Conservation (phyloP, 1,140 invertebrate species). For the Lordiphosa mommai region DNA sequence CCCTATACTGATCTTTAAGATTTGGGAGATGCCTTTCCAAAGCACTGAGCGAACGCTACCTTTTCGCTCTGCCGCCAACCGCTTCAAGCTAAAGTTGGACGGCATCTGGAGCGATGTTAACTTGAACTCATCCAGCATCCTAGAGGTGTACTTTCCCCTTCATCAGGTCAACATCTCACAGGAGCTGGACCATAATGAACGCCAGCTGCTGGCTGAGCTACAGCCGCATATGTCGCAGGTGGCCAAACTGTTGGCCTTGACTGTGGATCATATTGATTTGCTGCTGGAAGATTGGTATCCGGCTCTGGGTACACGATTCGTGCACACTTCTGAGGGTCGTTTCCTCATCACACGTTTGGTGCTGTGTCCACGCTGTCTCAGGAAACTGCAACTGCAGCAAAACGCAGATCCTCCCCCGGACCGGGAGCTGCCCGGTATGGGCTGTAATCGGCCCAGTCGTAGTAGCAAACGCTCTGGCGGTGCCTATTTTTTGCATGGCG, state of each 20-base stretch:
- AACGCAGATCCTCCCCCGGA: slow-evolving; percentile 56
- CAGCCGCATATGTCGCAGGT: slow-evolving; percentile 88
- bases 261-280: slow-evolving; percentile 98
- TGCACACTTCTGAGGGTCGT: slow-evolving; percentile 97
- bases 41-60: slow-evolving; percentile 82
- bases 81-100: slow-evolving; percentile 88
- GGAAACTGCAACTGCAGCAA: slow-evolving; percentile 58
- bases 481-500: slow-evolving; percentile 51
- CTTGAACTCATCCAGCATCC: slow-evolving; percentile 88
- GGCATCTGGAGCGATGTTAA: slow-evolving; percentile 92
- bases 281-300: slow-evolving; percentile 99
- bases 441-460: slow-evolving; percentile 44
- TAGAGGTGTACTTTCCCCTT: slow-evolving; percentile 93
- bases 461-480: slow-evolving; percentile 32
- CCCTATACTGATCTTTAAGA: slow-evolving; percentile 88
- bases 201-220: slow-evolving; percentile 74
- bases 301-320: slow-evolving; percentile 95
- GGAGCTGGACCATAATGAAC: slow-evolving; percentile 40
- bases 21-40: slow-evolving; percentile 90
- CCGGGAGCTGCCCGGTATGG: slow-evolving; percentile 50
- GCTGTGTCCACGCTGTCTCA: slow-evolving; percentile 93
- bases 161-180: slow-evolving; percentile 50
- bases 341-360: slow-evolving; percentile 97
- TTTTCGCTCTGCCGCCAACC: slow-evolving; percentile 79
- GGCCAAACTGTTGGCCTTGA: slow-evolving; percentile 91